A percentile compares a stretch with the other conserved stretches of the same genome.
phyloP scores from a whole-genome alignment of 1,140 invertebrate genomes.

The Campoletis sonorensis region DNA sequence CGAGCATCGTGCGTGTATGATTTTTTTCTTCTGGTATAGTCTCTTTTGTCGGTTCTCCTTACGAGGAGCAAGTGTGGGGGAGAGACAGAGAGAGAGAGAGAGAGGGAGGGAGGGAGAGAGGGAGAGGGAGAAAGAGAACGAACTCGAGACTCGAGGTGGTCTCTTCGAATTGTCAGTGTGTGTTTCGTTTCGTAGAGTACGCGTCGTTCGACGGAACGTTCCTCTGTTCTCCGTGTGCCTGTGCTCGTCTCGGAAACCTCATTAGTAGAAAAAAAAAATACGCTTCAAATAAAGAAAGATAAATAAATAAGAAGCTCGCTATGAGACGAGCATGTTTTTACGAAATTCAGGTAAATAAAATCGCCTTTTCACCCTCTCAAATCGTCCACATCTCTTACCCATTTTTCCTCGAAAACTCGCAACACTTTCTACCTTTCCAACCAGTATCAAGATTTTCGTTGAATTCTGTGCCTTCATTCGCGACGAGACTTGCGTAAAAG shows the following conservation, averaged over 20 bases:
- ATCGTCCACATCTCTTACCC: not conserved
- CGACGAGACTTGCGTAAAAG: not conserved
- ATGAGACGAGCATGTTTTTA: slow-evolving; percentile 67
- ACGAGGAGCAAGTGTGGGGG: not conserved
- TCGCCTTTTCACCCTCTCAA: not conserved
- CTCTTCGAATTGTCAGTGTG: slow-evolving; percentile 2
- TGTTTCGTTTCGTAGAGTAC: not conserved
- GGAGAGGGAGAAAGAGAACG: not conserved
- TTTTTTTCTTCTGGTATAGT: not conserved
- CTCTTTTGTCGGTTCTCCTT: not conserved
- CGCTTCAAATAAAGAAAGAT: not conserved
- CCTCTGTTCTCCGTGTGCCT: not conserved
- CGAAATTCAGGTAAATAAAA: slow-evolving; percentile 68
- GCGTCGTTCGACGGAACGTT: not conserved
- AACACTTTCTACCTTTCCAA: not conserved
- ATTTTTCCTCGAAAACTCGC: not conserved
- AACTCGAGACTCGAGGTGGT: not conserved
- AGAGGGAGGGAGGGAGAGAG: not conserved
- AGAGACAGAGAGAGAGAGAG: not conserved
- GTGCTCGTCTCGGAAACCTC: not conserved
- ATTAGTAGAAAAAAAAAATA: no score
- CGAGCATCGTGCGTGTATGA: not conserved
- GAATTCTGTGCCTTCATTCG: not conserved
- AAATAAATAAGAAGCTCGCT: slow-evolving; percentile 44
- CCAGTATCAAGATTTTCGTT: not conserved